A percentile compares a stretch with the other conserved stretches of the same genome.
Conservation (phyloP, 2,888 invertebrate species). For the Lacanobia wlatinum region DNA sequence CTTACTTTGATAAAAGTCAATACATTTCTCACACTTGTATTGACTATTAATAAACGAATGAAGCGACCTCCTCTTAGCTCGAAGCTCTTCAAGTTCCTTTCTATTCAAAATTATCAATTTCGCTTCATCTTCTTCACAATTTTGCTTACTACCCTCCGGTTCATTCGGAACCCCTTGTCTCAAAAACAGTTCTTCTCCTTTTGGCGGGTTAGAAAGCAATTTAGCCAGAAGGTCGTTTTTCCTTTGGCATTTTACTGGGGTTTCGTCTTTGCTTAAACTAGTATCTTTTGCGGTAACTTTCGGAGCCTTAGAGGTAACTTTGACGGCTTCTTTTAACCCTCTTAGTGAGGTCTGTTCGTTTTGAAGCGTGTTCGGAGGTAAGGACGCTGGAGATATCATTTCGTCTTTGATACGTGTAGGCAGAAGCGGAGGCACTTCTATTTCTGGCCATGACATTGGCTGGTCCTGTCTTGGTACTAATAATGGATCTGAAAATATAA, state of each 20-base stretch:
- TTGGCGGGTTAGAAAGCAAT: neutral
- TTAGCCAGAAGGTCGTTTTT: constrained; percentile 2
- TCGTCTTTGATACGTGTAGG: neutral
- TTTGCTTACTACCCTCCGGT: neutral
- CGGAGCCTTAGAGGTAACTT: neutral
- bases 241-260: neutral
- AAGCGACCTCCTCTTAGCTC: neutral
- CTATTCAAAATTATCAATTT: constrained; percentile 7
- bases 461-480: neutral
- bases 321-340: neutral
- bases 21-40: constrained; percentile 26
- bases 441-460: neutral
- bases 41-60: neutral
- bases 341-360: neutral
- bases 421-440: neutral
- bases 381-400: neutral
- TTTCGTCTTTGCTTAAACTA: neutral
- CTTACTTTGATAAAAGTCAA: neutral
- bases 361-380: neutral
- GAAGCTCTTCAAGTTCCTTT: neutral
- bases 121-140: neutral
- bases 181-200: neutral
- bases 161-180: neutral
- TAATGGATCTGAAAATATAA: constrained; percentile 23
- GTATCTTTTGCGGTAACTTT: neutral